Evolutionary conservation across 1,140 invertebrate genomes (phyloP), one percentile per base, ranked within the genome.

Genomic region (Rhagoletis zephyria): DNA sequence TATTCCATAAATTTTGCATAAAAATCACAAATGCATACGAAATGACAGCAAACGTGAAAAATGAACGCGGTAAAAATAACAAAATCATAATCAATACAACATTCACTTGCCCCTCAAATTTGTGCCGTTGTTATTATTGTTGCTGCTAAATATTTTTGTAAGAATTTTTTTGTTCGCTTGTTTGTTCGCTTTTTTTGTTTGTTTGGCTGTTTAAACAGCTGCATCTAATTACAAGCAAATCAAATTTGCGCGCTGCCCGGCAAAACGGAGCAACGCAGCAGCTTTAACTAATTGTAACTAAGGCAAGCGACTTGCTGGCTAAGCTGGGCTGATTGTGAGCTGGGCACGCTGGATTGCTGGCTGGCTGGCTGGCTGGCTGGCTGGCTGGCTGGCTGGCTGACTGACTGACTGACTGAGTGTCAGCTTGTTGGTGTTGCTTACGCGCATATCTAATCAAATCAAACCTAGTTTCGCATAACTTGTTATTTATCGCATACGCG

Each of bases 1-100:
- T 81, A 81, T 81, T 81, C 74, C 74, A 81, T 81, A 81, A 81
- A 74, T 56, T 81, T 81, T 81, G 74, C 74, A 81, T 81, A 59
- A 81, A 42, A 81, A 81, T 56, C 48, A 19, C 74, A 81, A 81
- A 45, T 74, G 67, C 67, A 40, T 42, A 16, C 67, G 51, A 45
- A 74, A 74, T 74, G 67, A 74, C 67, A 74, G 42, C 67, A 74
- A 42, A n/a, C 67, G n/a, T 45, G 45, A 48, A 74, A 74, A 12
- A 16, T 42, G 45, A 74, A 48, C 3, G 30, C 2, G 30, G 30
- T 30, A 74, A 56, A 56, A 56, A 10, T 10, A 14, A 63, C 6
- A 81, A 19, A 77, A 1, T 2, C 5, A 56, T 0, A 30, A 81
- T 4, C 14, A 81, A 42, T 56, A n/a, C 74, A 81, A 81, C 74